Percentiles rank a stretch among this genome's conserved stretches.
These are phyloP conservation scores for Dendrolimus kikuchii DNA, from an alignment of 1,140 invertebrate genomes.

Conservation along the genomic window DNA sequence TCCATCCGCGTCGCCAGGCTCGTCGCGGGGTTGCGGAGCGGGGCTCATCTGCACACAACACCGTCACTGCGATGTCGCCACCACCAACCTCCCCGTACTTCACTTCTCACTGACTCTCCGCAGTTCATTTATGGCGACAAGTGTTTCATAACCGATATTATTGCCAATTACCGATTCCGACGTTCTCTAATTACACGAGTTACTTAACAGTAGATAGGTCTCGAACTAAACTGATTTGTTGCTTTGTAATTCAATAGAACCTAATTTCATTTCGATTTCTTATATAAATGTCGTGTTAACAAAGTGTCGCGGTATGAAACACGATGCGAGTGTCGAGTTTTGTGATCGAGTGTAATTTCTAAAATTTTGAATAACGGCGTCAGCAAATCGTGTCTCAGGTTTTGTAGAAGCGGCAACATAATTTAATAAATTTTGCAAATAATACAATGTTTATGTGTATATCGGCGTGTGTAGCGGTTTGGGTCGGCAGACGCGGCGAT, in stretches of 20 bases:
- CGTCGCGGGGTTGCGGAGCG: slow-evolving; percentile 73
- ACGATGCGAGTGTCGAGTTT: too few relatives aligned
- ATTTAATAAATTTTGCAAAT: slow-evolving; percentile 54
- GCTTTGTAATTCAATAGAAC: too few relatives aligned
- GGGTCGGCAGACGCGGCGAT: slow-evolving; percentile 33
- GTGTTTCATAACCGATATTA: slow-evolving; percentile 2
- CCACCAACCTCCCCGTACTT: slow-evolving; percentile 57
- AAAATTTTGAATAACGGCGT: slow-evolving; percentile 23
- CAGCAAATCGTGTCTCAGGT: slow-evolving; percentile 49
- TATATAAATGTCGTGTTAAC: too few relatives aligned
- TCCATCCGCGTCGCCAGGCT: slow-evolving; percentile 69
- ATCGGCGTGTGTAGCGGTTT: slow-evolving; percentile 46
- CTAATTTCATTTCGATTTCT: too few relatives aligned
- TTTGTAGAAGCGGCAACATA: slow-evolving; percentile 61
- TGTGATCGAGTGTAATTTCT: slow-evolving; percentile 4
- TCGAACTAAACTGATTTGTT: too few relatives aligned
- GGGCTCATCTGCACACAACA: slow-evolving; percentile 75
- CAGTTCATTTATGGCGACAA: slow-evolving; percentile 1
- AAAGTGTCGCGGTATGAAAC: too few relatives aligned
- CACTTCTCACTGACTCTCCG: slow-evolving; percentile 66
- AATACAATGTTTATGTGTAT: slow-evolving; percentile 30
- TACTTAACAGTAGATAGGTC: too few relatives aligned
- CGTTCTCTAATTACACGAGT: not conserved
- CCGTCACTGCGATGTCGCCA: slow-evolving; percentile 58
- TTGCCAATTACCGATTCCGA: slow-evolving; percentile 2